These are phyloP conservation scores for Zaprionus lineosus DNA, from an alignment of 2,888 invertebrate genomes.

Conservation along the genomic window DNA sequence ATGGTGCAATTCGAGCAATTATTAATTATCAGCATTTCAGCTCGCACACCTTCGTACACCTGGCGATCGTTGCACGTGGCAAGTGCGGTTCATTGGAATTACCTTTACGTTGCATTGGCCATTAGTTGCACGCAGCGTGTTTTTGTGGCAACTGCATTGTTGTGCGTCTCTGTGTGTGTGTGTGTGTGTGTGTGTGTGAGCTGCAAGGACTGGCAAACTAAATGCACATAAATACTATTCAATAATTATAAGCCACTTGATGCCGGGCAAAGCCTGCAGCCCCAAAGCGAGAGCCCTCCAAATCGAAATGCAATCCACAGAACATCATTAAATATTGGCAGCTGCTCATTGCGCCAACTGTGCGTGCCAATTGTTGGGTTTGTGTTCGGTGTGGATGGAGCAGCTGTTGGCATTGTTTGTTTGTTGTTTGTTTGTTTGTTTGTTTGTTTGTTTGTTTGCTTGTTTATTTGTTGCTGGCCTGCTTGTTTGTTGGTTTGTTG, in stretches of 20 bases:
- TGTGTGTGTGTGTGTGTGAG: background rate
- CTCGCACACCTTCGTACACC: no score
- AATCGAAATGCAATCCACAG: constrained; percentile 40
- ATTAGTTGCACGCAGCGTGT: no score
- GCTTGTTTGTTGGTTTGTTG: constrained; percentile 40
- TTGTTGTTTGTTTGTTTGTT: constrained; percentile 9
- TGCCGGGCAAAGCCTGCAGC: constrained; percentile 25
- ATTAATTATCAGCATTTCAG: no score
- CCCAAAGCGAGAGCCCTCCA: constrained; percentile 6
- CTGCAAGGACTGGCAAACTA: constrained; percentile 11
- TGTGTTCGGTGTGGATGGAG: background rate
- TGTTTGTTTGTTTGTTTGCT: constrained; percentile 17
- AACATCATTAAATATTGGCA: constrained; percentile 69
- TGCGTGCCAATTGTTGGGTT: constrained; percentile 30
- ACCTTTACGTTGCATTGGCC: no score
- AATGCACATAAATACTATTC: constrained; percentile 46
- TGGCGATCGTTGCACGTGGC: no score
- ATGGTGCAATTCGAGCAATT: no score
- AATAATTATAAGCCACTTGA: constrained; percentile 61
- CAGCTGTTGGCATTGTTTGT: constrained; percentile 7
- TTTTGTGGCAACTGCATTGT: no score
- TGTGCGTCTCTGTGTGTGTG: constrained; percentile 4
- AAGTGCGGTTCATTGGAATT: no score
- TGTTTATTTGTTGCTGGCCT: constrained; percentile 32
- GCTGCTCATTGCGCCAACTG: constrained; percentile 32